Evolutionary conservation across 2,888 invertebrate species (phyloP).

Genomic region (Rhingia campestris): DNA sequence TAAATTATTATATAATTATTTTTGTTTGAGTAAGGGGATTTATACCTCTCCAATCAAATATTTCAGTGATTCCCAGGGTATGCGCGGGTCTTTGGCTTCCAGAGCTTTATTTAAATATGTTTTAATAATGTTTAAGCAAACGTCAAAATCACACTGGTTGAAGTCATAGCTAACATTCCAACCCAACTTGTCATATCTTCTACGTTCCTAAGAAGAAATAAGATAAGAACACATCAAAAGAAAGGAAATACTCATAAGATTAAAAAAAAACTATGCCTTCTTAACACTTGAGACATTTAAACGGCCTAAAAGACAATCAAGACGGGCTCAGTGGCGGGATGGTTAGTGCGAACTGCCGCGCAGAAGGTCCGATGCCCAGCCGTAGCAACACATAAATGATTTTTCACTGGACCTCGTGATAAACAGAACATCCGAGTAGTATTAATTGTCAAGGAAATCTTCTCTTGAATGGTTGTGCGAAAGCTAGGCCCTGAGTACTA

Average conservation of each 20-base stretch:
- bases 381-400: too few species aligned
- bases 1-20: too few species aligned
- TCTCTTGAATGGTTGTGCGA: too few species aligned
- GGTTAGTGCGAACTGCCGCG: too few species aligned
- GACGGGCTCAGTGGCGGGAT: too few species aligned
- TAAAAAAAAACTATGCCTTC: not conserved
- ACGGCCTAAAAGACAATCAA: too few species aligned
- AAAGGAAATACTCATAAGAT: not conserved
- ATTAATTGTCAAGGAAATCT: too few species aligned
- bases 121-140: constrained; percentile 92
- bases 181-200: constrained; percentile 96
- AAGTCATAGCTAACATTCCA: constrained; percentile 98
- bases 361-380: too few species aligned
- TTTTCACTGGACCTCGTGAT: too few species aligned
- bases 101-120: constrained; percentile 90
- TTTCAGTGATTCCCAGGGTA: constrained; percentile 95
- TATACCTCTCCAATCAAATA: constrained; percentile 94
- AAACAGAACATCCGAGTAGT: too few species aligned
- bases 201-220: constrained; percentile 86
- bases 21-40: not conserved
- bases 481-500: too few species aligned
- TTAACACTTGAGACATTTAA: too few species aligned
- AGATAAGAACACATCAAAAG: not conserved
- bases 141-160: constrained; percentile 95
- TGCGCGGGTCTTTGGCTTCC: constrained; percentile 85